Evolutionary conservation across 2,797 vertebrate genomes (phyloP).

Genomic region (Harpagifer antarcticus): DNA sequence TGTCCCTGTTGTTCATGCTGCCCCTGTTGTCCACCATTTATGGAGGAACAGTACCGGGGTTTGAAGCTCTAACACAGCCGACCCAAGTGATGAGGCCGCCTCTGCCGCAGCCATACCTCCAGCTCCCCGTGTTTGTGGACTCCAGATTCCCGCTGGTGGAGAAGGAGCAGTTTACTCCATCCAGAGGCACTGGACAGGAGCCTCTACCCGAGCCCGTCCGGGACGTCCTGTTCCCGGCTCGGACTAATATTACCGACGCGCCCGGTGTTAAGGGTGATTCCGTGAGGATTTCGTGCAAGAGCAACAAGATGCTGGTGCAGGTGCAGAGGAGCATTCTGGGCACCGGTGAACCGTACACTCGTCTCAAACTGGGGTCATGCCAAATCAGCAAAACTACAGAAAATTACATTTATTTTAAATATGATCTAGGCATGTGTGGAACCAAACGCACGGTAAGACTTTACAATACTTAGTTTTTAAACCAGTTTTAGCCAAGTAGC

Average conservation of each 20-base stretch:
- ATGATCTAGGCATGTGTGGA: constrained; percentile 72
- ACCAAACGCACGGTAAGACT: constrained; percentile 69
- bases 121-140: constrained; percentile 74
- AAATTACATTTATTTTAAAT: constrained; percentile 69
- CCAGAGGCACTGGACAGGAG: constrained; percentile 52
- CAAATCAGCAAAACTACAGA: constrained; percentile 42
- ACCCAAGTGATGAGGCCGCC: not conserved
- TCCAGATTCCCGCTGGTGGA: constrained; percentile 67
- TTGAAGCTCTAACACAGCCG: not conserved
- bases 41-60: not conserved
- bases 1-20: not conserved
- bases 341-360: not conserved
- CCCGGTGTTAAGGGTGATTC: not conserved
- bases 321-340: constrained; percentile 65
- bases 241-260: not conserved
- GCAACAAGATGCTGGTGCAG: constrained; percentile 68
- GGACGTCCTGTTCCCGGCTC: constrained; percentile 63
- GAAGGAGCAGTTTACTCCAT: constrained; percentile 60
- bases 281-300: constrained; percentile 58
- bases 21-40: not conserved
- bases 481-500: not conserved
- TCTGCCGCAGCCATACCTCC: constrained; percentile 51
- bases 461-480: not conserved
- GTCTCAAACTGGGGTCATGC: constrained; percentile 77
- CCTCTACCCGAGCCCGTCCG: constrained; percentile 54